A percentile compares a stretch with the other conserved stretches of the same genome.
Evolutionary conservation across 1,140 invertebrate genomes (phyloP).

Genomic region (Cherax destructor): DNA sequence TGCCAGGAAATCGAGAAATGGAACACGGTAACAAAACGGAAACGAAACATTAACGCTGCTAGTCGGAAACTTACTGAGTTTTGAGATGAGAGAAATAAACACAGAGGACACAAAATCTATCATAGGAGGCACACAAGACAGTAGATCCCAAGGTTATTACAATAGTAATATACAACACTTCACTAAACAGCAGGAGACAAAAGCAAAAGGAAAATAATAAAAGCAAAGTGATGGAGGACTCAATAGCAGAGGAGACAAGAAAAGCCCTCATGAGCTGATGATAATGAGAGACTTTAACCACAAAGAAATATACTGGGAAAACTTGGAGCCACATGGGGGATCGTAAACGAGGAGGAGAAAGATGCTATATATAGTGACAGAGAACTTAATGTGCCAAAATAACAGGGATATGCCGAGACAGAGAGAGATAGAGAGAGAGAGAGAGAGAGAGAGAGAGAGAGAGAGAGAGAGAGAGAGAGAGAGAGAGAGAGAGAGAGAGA

Average conservation of each 20-base stretch:
- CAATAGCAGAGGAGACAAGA: not conserved
- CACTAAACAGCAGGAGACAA: too few relatives aligned
- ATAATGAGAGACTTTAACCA: not conserved
- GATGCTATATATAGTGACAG: not conserved
- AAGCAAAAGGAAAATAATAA: too few relatives aligned
- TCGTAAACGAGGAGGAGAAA: not conserved
- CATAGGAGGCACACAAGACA: too few relatives aligned
- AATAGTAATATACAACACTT: too few relatives aligned
- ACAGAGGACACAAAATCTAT: too few relatives aligned
- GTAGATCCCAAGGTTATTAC: too few relatives aligned
- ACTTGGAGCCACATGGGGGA: not conserved
- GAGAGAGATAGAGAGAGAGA: not conserved
- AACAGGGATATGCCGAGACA: not conserved
- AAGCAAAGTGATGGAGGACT: too few relatives aligned
- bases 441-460: not conserved
- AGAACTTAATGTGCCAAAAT: not conserved
- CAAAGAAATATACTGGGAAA: not conserved
- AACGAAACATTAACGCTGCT: too few relatives aligned
- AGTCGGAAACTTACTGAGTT: too few relatives aligned
- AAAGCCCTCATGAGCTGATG: not conserved
- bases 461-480: slow-evolving; percentile 2
- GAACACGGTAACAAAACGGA: too few relatives aligned
- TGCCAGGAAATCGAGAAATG: too few relatives aligned
- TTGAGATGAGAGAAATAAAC: too few relatives aligned
- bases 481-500: not conserved